Percentiles rank a stretch among this genome's conserved stretches.
These are phyloP conservation scores for Thamnophis elegans DNA, from an alignment of 2,797 vertebrate species.

Conservation along the genomic window DNA sequence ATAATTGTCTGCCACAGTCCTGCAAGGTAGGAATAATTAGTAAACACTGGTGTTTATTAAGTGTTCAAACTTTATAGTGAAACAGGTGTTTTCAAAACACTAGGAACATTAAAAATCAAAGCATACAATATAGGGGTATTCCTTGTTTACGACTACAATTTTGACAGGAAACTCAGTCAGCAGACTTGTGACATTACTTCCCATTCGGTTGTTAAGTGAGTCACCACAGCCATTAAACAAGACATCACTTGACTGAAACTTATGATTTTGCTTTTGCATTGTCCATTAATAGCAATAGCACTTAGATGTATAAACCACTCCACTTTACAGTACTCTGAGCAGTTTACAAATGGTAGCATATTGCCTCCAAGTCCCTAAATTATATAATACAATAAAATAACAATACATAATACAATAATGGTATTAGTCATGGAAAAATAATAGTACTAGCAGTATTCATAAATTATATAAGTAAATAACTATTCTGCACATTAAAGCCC, in stretches of 20 bases:
- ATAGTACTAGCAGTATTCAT: neutral
- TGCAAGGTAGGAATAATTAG: neutral
- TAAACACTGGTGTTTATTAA: neutral
- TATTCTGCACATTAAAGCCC: neutral
- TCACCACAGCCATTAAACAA: neutral
- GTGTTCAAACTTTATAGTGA: neutral
- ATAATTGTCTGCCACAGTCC: neutral
- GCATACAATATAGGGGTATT: neutral
- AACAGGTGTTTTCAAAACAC: neutral
- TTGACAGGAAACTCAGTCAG: neutral
- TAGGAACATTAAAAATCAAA: neutral
- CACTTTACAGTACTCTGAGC: neutral
- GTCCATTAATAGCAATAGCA: neutral
- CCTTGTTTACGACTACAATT: neutral
- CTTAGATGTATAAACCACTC: neutral
- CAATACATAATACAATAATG: neutral
- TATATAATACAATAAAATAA: neutral
- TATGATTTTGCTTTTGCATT: neutral
- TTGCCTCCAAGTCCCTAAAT: neutral
- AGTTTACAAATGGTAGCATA: neutral
- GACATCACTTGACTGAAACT: neutral
- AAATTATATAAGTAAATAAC: neutral
- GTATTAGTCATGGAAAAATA: neutral
- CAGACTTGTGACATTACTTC: neutral
- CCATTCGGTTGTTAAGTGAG: neutral